Conservation (phyloP, 1,140 invertebrate genomes). For the Whitmania pigra region DNA sequence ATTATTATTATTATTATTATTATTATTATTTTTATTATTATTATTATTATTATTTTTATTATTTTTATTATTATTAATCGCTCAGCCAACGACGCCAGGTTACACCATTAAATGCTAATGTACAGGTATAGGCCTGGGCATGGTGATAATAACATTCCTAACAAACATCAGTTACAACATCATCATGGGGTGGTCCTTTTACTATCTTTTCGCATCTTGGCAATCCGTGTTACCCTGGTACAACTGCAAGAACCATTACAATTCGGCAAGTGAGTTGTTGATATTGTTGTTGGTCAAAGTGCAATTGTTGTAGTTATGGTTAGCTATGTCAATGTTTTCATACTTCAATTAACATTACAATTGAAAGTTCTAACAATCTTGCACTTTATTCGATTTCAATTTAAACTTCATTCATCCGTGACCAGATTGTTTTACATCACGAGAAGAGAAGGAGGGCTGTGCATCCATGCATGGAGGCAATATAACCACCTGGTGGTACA, state of each 20-base stretch:
- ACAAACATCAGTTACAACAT: conserved; percentile 44
- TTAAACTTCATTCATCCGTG: too few species aligned
- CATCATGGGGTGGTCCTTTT: conserved; percentile 40
- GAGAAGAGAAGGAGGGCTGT: too few species aligned
- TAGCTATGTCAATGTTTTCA: not conserved
- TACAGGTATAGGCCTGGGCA: not conserved
- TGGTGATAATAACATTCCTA: not conserved
- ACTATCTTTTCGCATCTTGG: conserved; percentile 39
- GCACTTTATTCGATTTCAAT: too few species aligned
- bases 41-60: too few species aligned
- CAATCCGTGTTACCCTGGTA: conserved; percentile 33
- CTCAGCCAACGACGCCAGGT: too few species aligned
- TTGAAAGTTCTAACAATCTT: too few species aligned
- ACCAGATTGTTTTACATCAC: too few species aligned
- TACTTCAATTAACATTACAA: too few species aligned
- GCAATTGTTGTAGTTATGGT: not conserved
- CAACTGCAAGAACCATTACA: conserved; percentile 30
- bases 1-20: too few species aligned
- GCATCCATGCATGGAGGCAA: not conserved
- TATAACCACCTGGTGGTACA: conserved; percentile 11
- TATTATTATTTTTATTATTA: too few species aligned
- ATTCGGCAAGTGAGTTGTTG: conserved; percentile 16
- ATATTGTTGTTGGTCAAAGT: not conserved
- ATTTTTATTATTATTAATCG: too few species aligned
- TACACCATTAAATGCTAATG: not conserved